phyloP scores from a whole-genome alignment of 2,888 invertebrate genomes.

The Mayetiola destructor region DNA sequence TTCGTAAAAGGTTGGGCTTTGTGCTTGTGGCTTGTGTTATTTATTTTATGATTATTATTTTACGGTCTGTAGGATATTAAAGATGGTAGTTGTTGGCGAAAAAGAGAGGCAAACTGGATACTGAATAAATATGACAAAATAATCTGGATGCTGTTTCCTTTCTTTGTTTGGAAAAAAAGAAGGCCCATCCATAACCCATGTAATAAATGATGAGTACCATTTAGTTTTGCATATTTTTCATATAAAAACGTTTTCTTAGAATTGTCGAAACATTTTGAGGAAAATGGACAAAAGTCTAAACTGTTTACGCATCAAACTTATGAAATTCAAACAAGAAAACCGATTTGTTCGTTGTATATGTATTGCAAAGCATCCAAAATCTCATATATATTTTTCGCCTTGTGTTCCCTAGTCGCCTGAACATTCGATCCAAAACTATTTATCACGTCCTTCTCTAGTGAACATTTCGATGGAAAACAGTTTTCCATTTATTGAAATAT shows the following conservation, averaged over 20 bases:
- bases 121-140: too few species aligned
- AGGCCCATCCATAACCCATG: background rate
- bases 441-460: background rate
- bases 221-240: background rate
- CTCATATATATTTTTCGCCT: background rate
- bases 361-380: background rate
- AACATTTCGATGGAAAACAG: background rate
- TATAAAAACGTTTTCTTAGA: background rate
- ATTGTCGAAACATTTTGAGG: background rate
- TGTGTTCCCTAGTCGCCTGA: background rate
- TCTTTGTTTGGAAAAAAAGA: background rate
- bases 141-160: too few species aligned
- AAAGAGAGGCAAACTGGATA: too few species aligned
- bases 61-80: slow-evolving; percentile 10
- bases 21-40: background rate
- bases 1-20: background rate
- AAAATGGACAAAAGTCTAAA: too few species aligned
- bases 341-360: background rate
- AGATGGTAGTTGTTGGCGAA: too few species aligned
- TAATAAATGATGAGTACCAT: background rate
- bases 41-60: slow-evolving; percentile 1
- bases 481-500: slow-evolving; percentile 5
- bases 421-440: background rate
- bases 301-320: slow-evolving; percentile 13
- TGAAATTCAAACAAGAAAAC: background rate